phyloP scores from a whole-genome alignment of 2,113 vertebrate genomes.

The Epinephelus cyanopodus region DNA sequence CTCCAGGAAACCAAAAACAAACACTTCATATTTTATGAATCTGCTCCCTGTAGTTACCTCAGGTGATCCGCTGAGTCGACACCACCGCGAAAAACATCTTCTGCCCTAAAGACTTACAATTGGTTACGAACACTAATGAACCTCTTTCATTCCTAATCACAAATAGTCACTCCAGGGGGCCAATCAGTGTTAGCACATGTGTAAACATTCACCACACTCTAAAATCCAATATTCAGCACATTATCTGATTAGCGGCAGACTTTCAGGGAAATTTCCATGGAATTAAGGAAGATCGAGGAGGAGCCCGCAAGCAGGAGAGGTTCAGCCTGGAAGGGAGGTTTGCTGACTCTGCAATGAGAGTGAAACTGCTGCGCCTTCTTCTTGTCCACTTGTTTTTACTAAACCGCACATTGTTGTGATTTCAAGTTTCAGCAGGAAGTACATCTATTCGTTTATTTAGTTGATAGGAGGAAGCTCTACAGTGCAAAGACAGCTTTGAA shows the following conservation, averaged over 20 bases:
- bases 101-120: constrained; percentile 68
- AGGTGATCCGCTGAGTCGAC: constrained; percentile 66
- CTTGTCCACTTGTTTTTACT: background rate
- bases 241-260: constrained; percentile 51
- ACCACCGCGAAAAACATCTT: constrained; percentile 63
- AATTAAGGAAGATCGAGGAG: constrained; percentile 39
- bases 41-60: constrained; percentile 58
- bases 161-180: constrained; percentile 71
- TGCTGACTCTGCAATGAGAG: constrained; percentile 56
- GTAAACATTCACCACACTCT: constrained; percentile 60
- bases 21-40: constrained; percentile 73
- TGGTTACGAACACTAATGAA: constrained; percentile 74
- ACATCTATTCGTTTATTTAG: background rate
- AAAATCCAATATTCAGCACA: constrained; percentile 70
- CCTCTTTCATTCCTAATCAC: constrained; percentile 63
- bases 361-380: background rate
- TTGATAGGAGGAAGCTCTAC: background rate
- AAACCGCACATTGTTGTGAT: background rate
- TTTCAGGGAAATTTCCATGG: constrained; percentile 43
- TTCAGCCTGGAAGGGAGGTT: constrained; percentile 14
- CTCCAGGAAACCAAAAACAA: constrained; percentile 26
- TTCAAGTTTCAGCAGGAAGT: background rate
- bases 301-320: constrained; percentile 33
- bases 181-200: constrained; percentile 54
- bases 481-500: background rate